Evolutionary conservation across 2,888 invertebrate species (phyloP), one percentile per base, ranked within the genome.

Genomic region (Pristionchus exspectatus): DNA sequence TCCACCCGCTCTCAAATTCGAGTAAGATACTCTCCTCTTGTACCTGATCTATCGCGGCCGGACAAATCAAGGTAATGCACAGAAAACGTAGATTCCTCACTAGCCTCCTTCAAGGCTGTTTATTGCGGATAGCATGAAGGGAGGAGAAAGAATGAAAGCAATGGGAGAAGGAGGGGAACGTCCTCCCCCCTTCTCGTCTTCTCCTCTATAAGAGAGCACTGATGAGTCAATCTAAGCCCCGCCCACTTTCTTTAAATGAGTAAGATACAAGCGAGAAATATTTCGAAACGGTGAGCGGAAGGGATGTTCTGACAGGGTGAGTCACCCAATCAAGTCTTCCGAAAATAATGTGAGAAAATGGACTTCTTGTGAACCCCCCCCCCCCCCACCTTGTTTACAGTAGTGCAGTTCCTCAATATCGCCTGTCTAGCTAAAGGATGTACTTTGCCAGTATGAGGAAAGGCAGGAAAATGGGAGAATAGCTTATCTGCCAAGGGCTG

Each of bases 181-280:
- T 44, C 44, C n/a, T 50, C 50, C n/a, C 33, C 33, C 38, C 33
- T 30, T 12, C 5, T 18, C 74, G 38, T 69, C 69, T 24, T 50
- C 12, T 18, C 38, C 38, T 30, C 74, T 77, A 77, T 77, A 77
- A 77, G 77, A 77, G 77, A 24, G 77, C 77, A 18, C 44, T 77
- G 44, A 77, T 77, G 77, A 77, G 24, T 77, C 77, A 77, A 12
- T 3, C 21, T 16, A n/a, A 16, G 12, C 77, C 16, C 77, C 77
- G 77, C 77, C 77, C 77, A 30, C 30, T 74, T 38, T 30, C 30
- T 50, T 50, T 74, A 74, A 74, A 30, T 74, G 74, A 74, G 33
- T 74, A 74, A 74, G 74, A 74, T 74, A 33, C 74, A 74, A 74
- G 74, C 74, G 21, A 12, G 3, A 3, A 3, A 30, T 74, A 74